A percentile compares a stretch with the other conserved stretches of the same genome.
Evolutionary conservation across 2,888 invertebrate genomes (phyloP).

Genomic region (Nomada lathburiana): DNA sequence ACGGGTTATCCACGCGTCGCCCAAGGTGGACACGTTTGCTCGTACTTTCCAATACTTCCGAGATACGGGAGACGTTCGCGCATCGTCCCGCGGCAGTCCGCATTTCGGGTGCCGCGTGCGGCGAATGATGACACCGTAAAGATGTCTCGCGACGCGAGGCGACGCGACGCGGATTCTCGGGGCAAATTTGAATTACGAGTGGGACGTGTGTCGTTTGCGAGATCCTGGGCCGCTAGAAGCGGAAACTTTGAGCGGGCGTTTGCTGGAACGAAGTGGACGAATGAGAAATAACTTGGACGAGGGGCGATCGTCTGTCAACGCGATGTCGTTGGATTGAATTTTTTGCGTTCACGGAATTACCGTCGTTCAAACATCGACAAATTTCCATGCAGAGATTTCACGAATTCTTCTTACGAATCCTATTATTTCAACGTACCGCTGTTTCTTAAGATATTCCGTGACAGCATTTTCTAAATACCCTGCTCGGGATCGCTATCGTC

Average conservation of each 20-base stretch:
- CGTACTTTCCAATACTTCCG: constrained; percentile 56
- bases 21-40: not conserved
- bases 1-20: not conserved
- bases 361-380: too few species aligned
- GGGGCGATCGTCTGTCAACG: not conserved
- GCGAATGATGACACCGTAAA: constrained; percentile 50
- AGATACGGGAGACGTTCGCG: constrained; percentile 50
- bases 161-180: not conserved
- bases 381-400: too few species aligned
- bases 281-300: not conserved
- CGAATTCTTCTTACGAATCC: too few species aligned
- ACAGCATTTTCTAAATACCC: too few species aligned
- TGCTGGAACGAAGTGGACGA: not conserved
- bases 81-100: constrained; percentile 34
- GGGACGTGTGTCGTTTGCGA: constrained; percentile 15
- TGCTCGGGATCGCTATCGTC: too few species aligned
- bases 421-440: too few species aligned
- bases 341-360: too few species aligned
- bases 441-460: too few species aligned
- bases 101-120: constrained; percentile 39
- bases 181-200: constrained; percentile 30
- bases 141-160: constrained; percentile 1
- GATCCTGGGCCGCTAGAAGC: not conserved
- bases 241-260: not conserved
- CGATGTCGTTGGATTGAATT: too few species aligned